Evolutionary conservation across 2,888 invertebrate genomes (phyloP), one percentile per base, ranked within the genome.

Genomic region (Hirtodrosophila histrioides): DNA sequence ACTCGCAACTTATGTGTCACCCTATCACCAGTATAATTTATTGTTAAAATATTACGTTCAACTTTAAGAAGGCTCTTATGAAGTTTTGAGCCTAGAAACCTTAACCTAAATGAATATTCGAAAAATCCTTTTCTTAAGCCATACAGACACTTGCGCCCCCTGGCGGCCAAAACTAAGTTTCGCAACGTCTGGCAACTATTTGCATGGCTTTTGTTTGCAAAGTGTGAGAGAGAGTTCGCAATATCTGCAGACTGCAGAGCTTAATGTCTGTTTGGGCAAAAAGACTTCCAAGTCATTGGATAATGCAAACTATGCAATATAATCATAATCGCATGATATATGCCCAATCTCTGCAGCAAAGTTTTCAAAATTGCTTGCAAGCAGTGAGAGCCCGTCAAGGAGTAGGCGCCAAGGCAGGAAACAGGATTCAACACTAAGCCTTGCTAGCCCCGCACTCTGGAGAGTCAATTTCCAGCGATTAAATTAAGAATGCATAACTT

Each of bases 401-500:
- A 60, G 46, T 45, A 46, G 45, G 55, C 48, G 11, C 45, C 46
- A 39, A 50, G 60, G 35, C 36, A 45, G 35, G 31, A 40, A 23
- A 35, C 53, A 17, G 50, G 49, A 44, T 41, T 33, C 58, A 35
- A 54, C 48, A 61, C 58, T 79, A 72, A 82, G 72, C 56, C 69
- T 46, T 51, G 73, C 45, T 51, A 68, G 73, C 64, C 64, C 72
- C 53, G 67, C 85, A 75, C 71, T 75, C 82, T 67, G 77, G 85
- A 86, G 88, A 84, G 84, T 84, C 84, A 84, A 84, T 84, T 84
- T 78, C 73, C 76, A 84, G 85, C 84, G 88, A 84, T 84, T 84
- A 84, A 84, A 84, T 84, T 84, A 84, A 88, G 87, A 84, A 84
- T 84, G 84, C 84, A 84, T 84, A 84, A 88, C 84, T 88, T 88